phyloP scores from a whole-genome alignment of 2,113 vertebrate genomes.

The Oreochromis spilurus region DNA sequence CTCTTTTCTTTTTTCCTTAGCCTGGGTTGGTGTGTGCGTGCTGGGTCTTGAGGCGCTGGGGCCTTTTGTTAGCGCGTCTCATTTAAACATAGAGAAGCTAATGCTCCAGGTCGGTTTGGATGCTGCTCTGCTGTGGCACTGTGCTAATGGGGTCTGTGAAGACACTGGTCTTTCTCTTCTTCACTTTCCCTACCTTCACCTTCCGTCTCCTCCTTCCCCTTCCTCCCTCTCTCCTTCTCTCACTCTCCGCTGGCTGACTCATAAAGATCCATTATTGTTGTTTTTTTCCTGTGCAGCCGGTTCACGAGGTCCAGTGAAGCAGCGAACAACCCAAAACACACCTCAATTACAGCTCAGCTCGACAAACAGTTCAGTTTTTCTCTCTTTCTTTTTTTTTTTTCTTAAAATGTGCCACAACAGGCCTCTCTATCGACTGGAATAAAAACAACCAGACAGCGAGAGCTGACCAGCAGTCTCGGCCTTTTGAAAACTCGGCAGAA shows the following conservation, averaged over 20 bases:
- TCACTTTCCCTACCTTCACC: slow-evolving; percentile 6
- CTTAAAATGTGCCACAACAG: slow-evolving; percentile 53
- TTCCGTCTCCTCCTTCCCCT: neutral
- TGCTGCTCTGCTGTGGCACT: slow-evolving; percentile 65
- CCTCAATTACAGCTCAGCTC: slow-evolving; percentile 60
- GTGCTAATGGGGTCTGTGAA: slow-evolving; percentile 73
- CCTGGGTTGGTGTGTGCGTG: slow-evolving; percentile 20
- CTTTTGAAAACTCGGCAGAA: slow-evolving; percentile 39
- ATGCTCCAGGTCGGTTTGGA: slow-evolving; percentile 70
- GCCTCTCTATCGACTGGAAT: slow-evolving; percentile 54
- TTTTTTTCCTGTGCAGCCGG: slow-evolving; percentile 35
- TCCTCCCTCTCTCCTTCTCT: neutral
- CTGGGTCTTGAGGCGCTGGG: slow-evolving; percentile 65
- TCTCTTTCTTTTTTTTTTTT: neutral
- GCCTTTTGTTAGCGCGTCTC: slow-evolving; percentile 77
- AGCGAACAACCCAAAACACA: slow-evolving; percentile 62
- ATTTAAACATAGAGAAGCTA: slow-evolving; percentile 71
- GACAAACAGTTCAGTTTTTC: slow-evolving; percentile 34
- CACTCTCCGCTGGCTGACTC: slow-evolving; percentile 39
- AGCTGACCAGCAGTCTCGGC: slow-evolving; percentile 37
- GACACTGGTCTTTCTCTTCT: slow-evolving; percentile 45
- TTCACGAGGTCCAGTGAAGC: slow-evolving; percentile 61
- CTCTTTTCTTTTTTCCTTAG: slow-evolving; percentile 47
- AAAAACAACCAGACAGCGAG: slow-evolving; percentile 52
- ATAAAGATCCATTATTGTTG: slow-evolving; percentile 65